Conservation (phyloP, 2,888 invertebrate genomes). For the Zelleria hepariella region DNA sequence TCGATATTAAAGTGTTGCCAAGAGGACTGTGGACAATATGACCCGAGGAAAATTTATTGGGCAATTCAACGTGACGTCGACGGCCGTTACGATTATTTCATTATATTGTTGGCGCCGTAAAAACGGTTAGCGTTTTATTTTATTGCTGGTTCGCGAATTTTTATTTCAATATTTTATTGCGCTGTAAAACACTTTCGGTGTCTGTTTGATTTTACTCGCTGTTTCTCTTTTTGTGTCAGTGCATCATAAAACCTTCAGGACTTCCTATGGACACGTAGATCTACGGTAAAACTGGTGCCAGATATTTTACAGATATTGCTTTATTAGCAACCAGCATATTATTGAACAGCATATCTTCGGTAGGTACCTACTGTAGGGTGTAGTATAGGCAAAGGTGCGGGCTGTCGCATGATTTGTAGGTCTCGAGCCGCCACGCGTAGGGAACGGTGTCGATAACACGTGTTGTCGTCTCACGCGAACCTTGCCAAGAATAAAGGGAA, state of each 20-base stretch:
- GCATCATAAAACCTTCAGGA: background rate
- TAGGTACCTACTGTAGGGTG: background rate
- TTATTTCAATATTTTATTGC: slow-evolving; percentile 69
- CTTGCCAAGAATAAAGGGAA: background rate
- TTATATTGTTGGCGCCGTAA: slow-evolving; percentile 69
- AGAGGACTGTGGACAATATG: slow-evolving; percentile 70
- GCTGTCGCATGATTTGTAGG: slow-evolving; percentile 61
- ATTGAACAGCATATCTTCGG: background rate
- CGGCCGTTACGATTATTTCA: slow-evolving; percentile 71
- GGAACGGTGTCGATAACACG: slow-evolving; percentile 50
- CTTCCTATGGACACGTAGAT: too few relatives aligned
- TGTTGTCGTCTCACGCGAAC: slow-evolving; percentile 17
- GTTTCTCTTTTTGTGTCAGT: background rate
- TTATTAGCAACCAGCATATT: background rate
- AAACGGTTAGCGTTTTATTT: slow-evolving; percentile 67
- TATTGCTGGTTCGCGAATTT: slow-evolving; percentile 60
- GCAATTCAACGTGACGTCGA: slow-evolving; percentile 64
- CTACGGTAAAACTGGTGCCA: background rate
- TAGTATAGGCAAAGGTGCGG: slow-evolving; percentile 14
- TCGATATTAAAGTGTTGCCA: slow-evolving; percentile 72
- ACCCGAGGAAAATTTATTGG: slow-evolving; percentile 69
- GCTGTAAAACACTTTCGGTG: slow-evolving; percentile 42
- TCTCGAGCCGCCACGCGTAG: slow-evolving; percentile 33
- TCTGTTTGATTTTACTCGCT: background rate
- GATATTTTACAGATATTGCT: too few relatives aligned